Base-by-base conservation (phyloP, 2,888 invertebrate genomes). In the Caenorhabditis sp. region DNA sequence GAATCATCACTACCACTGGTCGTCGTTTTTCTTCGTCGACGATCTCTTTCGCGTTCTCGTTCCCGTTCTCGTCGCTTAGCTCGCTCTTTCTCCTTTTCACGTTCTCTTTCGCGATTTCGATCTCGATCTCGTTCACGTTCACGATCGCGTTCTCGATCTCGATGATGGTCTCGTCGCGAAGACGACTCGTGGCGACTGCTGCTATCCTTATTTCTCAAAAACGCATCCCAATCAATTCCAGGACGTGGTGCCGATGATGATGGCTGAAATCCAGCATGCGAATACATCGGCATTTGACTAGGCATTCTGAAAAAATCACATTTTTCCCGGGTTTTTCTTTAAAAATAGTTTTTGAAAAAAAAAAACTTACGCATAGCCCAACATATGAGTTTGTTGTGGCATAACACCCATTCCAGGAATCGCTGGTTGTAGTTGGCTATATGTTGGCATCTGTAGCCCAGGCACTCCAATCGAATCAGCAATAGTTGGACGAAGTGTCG, bases 201-300 rank as follows among this genome's bases (percentile, higher is more conserved):
- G n/a, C 53, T 36, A 43, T 64, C 63, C 56, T 76, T 76, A n/a
- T 67, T 67, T 8, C 63, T 65, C 27, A 78, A 58, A 50, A 70
- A 73, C 0, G 66, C 63, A 49, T 69, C 67, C 78, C 78, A 78
- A 21, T 59, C 61, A 26, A 73, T 70, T 5, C 62, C 50, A 26
- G 60, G 20, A 7, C 50, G 58, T 4, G 67, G 54, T 10, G 21
- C 36, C 10, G 68, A 43, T 1, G 65, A 56, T 7, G 63, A 54
- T 1, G 65, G 61, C 1, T 10, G 12, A 23, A 68, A 73, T 10
- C 68, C 73, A 20, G 68, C 59, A 49, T 59, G 59, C 12, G 38
- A 59, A 31, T 23, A 58, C 63, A 2, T 62, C 17, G 12, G 21
- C 3, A 52, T 23, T 20, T 23, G 21, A 52, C n/a, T 52, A 1